Conservation (phyloP, 2,113 vertebrate species). For the Oxygymnocypris stewartii region DNA sequence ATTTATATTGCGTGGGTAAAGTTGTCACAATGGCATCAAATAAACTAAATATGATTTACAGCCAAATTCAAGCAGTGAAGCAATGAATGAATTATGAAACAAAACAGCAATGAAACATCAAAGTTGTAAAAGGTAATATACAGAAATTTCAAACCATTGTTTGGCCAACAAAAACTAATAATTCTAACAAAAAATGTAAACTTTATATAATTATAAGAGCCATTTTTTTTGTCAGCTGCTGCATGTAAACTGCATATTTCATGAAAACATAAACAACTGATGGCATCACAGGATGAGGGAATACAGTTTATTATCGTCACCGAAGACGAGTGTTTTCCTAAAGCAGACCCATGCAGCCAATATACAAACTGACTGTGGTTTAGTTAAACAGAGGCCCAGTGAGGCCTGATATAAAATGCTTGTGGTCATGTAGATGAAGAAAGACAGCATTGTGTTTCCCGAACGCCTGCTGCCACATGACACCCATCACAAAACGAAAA, state of each 20-base stretch:
- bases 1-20: too few species aligned
- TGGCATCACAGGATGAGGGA: neutral
- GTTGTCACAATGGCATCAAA: too few species aligned
- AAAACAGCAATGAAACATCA: neutral
- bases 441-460: neutral
- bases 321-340: neutral
- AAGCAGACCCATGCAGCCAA: neutral
- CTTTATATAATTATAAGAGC: too few species aligned
- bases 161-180: too few species aligned
- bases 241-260: neutral
- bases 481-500: slow-evolving; percentile 31
- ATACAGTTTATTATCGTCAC: slow-evolving; percentile 33
- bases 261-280: neutral
- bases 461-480: neutral
- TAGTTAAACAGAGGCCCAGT: neutral
- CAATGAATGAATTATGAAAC: too few species aligned
- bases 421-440: slow-evolving; percentile 18
- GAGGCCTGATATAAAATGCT: neutral
- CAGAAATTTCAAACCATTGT: too few species aligned
- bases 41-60: too few species aligned
- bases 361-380: slow-evolving; percentile 15
- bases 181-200: too few species aligned
- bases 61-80: too few species aligned
- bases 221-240: neutral
- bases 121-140: neutral